A percentile compares a stretch with the other conserved stretches of the same genome.
These are phyloP conservation scores for Labeo rohita DNA, from an alignment of 2,113 vertebrate species.

Conservation along the genomic window DNA sequence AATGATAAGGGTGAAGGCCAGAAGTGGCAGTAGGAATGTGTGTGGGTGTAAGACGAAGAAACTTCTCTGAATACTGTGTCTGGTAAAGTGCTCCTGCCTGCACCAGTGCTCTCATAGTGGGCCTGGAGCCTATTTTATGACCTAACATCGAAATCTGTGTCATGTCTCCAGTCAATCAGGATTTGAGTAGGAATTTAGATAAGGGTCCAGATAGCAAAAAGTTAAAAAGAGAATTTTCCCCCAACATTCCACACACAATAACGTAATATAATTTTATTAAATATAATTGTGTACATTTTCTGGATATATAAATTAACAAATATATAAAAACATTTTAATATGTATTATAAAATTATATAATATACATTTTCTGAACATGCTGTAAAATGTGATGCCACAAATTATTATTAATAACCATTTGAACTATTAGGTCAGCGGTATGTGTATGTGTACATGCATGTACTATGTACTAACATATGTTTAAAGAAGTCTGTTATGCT, in stretches of 20 bases:
- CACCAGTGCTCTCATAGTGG: conserved; percentile 19
- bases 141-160: conserved; percentile 4
- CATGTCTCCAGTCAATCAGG: conserved; percentile 34
- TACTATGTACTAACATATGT: no score
- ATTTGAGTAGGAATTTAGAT: conserved; percentile 34
- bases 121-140: conserved; percentile 24
- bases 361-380: background rate
- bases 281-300: background rate
- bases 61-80: background rate
- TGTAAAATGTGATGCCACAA: background rate
- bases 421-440: background rate
- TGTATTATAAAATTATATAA: background rate
- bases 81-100: conserved; percentile 41
- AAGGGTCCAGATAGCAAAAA: background rate
- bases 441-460: background rate
- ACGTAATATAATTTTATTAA: background rate
- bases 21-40: conserved; percentile 34
- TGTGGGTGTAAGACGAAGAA: conserved; percentile 8
- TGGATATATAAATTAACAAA: background rate
- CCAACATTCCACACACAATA: background rate
- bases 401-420: background rate
- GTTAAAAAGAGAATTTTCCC: background rate
- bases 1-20: background rate
- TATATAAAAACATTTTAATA: background rate
- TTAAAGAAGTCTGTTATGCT: no score